phyloP scores from a whole-genome alignment of 2,113 vertebrate genomes.

The Pleuronectes platessa region DNA sequence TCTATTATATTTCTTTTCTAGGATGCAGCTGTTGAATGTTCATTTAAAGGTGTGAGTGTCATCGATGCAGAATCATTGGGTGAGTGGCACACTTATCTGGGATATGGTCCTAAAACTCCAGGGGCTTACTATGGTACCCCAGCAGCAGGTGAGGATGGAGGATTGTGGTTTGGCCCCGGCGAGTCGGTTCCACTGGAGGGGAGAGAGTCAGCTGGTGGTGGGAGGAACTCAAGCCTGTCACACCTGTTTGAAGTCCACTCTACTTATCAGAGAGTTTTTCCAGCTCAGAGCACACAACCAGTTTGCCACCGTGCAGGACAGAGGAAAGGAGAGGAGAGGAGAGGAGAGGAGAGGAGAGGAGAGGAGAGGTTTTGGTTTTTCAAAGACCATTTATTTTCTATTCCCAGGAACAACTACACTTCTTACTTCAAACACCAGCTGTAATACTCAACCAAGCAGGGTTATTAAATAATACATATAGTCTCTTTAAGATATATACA shows the following conservation, averaged over 20 bases:
- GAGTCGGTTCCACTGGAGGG: conserved; percentile 38
- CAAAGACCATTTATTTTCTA: too few relatives aligned
- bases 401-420: too few relatives aligned
- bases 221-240: conserved; percentile 62
- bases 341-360: conserved; percentile 33
- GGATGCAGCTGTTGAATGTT: conserved; percentile 27
- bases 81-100: conserved; percentile 37
- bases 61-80: conserved; percentile 17
- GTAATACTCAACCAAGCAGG: too few relatives aligned
- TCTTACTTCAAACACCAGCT: too few relatives aligned
- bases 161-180: conserved; percentile 48
- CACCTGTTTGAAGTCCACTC: conserved; percentile 63
- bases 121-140: conserved; percentile 1
- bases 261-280: conserved; percentile 57
- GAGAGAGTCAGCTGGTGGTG: conserved; percentile 31
- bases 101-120: conserved; percentile 13
- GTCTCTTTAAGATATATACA: too few relatives aligned
- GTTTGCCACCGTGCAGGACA: conserved; percentile 19
- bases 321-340: conserved; percentile 34
- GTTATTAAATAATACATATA: too few relatives aligned
- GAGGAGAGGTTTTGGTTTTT: too few relatives aligned
- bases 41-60: conserved; percentile 25
- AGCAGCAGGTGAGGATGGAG: conserved; percentile 13
- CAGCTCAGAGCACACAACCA: conserved; percentile 35
- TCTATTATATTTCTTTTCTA: conserved; percentile 1